Conservation (phyloP, 2,888 invertebrate genomes). For the Palloptera scutellata region DNA sequence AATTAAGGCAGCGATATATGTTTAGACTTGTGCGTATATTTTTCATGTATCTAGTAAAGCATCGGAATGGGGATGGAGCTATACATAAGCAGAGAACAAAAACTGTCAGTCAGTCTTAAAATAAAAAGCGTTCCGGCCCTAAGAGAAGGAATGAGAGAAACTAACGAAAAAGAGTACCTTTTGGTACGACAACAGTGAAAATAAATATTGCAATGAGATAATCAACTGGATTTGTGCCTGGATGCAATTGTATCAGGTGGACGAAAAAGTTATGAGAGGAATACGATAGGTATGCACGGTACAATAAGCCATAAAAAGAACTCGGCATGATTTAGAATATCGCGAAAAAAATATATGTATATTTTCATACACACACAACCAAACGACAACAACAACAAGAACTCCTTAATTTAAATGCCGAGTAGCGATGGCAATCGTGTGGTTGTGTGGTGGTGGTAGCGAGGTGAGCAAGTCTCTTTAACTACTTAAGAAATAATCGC, state of each 20-base stretch:
- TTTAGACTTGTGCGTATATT: too few species aligned
- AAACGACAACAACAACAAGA: neutral
- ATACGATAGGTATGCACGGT: slow-evolving; percentile 16
- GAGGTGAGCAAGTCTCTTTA: slow-evolving; percentile 28
- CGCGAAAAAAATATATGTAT: neutral
- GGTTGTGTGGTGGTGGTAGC: slow-evolving; percentile 7
- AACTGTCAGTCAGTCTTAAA: too few species aligned
- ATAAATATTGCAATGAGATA: neutral
- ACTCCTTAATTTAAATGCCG: slow-evolving; percentile 26
- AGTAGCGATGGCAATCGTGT: neutral
- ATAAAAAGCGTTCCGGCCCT: too few species aligned
- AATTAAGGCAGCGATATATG: too few species aligned
- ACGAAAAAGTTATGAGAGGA: slow-evolving; percentile 19
- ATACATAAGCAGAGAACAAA: too few species aligned
- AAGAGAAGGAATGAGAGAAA: too few species aligned
- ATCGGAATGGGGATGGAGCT: too few species aligned
- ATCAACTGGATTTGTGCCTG: neutral
- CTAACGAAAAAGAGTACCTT: too few species aligned
- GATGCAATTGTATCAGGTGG: slow-evolving; percentile 6
- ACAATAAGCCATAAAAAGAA: slow-evolving; percentile 13
- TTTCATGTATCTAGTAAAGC: too few species aligned
- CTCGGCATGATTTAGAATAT: slow-evolving; percentile 24
- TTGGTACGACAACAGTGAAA: neutral
- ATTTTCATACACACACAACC: neutral
- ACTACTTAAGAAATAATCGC: slow-evolving; percentile 39